Conservation (phyloP, 2,113 vertebrate species). For the Thalassarche chlororhynchos region DNA sequence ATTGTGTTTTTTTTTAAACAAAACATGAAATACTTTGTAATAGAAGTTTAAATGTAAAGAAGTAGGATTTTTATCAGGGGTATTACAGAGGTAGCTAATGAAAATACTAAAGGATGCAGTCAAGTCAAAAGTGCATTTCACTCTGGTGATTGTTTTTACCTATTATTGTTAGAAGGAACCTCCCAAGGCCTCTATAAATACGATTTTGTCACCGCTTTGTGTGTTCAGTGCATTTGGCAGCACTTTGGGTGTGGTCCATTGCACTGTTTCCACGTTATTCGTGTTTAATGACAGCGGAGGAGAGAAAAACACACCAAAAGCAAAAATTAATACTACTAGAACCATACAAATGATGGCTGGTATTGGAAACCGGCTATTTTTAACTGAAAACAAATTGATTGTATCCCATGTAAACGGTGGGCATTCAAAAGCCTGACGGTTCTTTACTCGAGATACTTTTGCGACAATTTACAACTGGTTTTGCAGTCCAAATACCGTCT, state of each 20-base stretch:
- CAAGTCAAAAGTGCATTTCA: constrained; percentile 2
- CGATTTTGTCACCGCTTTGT: background rate
- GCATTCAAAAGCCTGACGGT: background rate
- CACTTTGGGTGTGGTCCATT: background rate
- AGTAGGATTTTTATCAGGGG: background rate
- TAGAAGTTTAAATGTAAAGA: background rate
- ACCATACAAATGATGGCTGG: background rate
- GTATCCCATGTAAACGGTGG: background rate
- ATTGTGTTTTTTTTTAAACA: background rate
- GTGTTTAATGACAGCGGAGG: background rate
- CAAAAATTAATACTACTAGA: background rate
- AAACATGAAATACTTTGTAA: background rate
- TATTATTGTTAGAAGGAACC: background rate
- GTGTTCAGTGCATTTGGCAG: background rate
- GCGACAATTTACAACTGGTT: background rate
- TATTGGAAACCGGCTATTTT: background rate
- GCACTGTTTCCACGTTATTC: background rate
- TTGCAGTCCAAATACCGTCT: background rate
- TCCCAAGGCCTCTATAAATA: background rate
- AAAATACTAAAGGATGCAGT: background rate
- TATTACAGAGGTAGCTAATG: background rate
- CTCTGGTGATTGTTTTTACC: background rate
- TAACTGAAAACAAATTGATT: background rate
- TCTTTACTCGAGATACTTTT: background rate
- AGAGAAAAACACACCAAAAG: background rate